Evolutionary conservation across 2,888 invertebrate species (phyloP).

Genomic region (Trichopoda pennipes): DNA sequence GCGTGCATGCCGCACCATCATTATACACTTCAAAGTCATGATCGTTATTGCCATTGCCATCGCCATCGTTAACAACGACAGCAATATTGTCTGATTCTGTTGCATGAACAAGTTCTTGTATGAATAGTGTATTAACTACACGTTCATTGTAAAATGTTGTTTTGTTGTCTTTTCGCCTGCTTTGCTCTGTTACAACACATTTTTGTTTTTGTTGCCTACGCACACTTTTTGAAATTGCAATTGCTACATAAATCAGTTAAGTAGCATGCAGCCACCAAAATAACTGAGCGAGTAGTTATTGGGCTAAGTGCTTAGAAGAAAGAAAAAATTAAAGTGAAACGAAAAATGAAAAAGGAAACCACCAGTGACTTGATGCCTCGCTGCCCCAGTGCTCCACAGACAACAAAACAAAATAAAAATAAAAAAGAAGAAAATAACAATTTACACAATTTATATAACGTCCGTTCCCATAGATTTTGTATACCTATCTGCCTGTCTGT

Average conservation of each 20-base stretch:
- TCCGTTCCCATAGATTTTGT: conserved; percentile 30
- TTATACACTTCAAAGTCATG: conserved; percentile 21
- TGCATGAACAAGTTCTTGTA: conserved; percentile 44
- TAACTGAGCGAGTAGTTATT: conserved; percentile 26
- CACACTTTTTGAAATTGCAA: conserved; percentile 62
- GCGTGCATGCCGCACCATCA: conserved; percentile 49
- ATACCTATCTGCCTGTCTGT: conserved; percentile 26
- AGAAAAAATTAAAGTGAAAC: conserved; percentile 5
- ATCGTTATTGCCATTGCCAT: conserved; percentile 17
- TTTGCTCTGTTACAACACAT: conserved; percentile 24
- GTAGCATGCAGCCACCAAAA: conserved; percentile 38
- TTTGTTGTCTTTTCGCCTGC: conserved; percentile 32
- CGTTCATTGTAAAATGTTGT: conserved; percentile 41
- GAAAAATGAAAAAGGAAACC: conserved; percentile 14
- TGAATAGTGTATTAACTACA: conserved; percentile 53
- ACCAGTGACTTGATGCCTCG: conserved; percentile 77
- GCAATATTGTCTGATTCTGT: conserved; percentile 50
- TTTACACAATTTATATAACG: conserved; percentile 63
- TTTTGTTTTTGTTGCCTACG: conserved; percentile 59
- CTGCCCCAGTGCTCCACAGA: conserved; percentile 80
- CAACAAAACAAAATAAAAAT: conserved; percentile 29
- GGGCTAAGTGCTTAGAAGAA: conserved; percentile 30
- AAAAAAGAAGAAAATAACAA: conserved; percentile 43
- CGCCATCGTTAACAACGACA: conserved; percentile 15
- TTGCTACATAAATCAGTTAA: conserved; percentile 62